Evolutionary conservation across 2,797 vertebrate genomes (phyloP).

Genomic region (Sorex maritimensis): DNA sequence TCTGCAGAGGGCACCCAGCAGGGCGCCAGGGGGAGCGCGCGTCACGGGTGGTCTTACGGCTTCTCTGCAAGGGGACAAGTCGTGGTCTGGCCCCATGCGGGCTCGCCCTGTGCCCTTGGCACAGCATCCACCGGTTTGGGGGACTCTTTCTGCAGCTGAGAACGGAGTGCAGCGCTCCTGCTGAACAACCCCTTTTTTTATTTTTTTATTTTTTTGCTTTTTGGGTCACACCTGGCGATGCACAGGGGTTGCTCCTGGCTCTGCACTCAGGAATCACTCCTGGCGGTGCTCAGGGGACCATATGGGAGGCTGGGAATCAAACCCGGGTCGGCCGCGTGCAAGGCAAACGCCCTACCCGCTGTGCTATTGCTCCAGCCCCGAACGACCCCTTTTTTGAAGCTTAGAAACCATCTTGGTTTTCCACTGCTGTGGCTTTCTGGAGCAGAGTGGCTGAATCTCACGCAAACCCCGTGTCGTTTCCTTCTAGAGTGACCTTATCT

Average conservation of each 20-base stretch:
- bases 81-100: neutral
- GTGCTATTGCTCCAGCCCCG: too few species aligned
- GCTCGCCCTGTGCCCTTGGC: neutral
- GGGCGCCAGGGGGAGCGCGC: neutral
- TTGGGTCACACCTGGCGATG: too few species aligned
- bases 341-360: too few species aligned
- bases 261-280: too few species aligned
- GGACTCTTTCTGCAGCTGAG: neutral
- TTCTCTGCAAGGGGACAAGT: too few species aligned
- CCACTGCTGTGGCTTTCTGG: neutral
- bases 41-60: neutral
- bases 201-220: too few species aligned
- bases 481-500: neutral
- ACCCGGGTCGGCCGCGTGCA: too few species aligned
- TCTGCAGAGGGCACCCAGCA: too few species aligned
- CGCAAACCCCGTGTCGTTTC: neutral
- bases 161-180: neutral
- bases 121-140: neutral
- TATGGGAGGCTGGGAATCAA: too few species aligned
- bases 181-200: neutral
- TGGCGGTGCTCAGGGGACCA: too few species aligned
- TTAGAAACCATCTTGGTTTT: neutral
- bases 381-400: neutral
- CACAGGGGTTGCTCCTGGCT: too few species aligned
- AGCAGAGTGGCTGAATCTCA: neutral